Base-by-base conservation (phyloP, 2,888 invertebrate genomes). In the Augiades crinisus region DNA sequence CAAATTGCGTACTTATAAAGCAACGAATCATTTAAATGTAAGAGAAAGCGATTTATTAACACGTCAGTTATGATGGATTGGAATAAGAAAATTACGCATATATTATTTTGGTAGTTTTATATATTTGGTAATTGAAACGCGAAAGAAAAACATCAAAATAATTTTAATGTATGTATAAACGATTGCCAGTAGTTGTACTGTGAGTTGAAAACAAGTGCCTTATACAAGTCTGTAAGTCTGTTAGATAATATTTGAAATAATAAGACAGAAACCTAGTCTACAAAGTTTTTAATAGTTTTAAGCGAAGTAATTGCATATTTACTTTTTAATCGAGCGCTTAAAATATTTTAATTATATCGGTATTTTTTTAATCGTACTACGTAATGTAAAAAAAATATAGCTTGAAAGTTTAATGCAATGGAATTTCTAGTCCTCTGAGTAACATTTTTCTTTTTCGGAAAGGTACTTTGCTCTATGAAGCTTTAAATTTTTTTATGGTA, bases 221-320 rank as follows among this genome's bases (percentile, higher is more conserved):
- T 50, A 51, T 44, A 56, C 53, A 56, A 53, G 54, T 56, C 59
- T 50, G 10, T 45, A 56, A 53, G 54, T 56, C 59, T 50, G 10
- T 45, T 47, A 49, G 34, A 41, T 34, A 24, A 27, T 30, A 37
- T 17, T 36, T 38, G 3, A 8, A 47, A 40, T 47, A 21, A 34
- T 41, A 36, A 36, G 41, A 41, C 49, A 34, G n/a, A 34, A 24
- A 34, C 49, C 49, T 49, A 49, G 49, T 49, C 49, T 49, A 33
- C 24, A 13, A 30, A 17, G 12, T 12, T 31, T 49, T 33, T 33
- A 12, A 8, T 49, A 49, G 33, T 17, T 16, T 14, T 49, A 41
- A 24, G 33, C 8, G 30, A 16, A 31, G 2, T 27, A n/a, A n/a
- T n/a, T n/a, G n/a, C 24, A 19, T 47, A 38, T 38, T 30, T 30